Base-by-base conservation (phyloP, 2,888 invertebrate species). In the Polydesmus complanatus region DNA sequence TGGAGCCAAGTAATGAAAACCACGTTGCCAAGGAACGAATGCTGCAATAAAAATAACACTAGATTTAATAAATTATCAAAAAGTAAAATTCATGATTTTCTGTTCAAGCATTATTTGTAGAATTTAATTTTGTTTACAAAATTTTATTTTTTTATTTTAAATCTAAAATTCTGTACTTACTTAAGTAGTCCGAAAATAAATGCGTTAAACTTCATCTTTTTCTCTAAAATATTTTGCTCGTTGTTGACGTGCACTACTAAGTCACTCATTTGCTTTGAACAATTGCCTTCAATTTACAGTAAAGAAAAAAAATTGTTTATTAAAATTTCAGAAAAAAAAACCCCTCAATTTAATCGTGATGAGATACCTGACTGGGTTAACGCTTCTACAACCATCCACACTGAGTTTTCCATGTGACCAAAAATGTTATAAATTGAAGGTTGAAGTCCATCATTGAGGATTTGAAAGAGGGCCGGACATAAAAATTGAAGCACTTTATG, bases 301-400 rank as follows among this genome's bases (percentile, higher is more conserved):
- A 58, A 51, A 21, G 18, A 21, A 57, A 23, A 19, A 27, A 56
- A 49, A n/a, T n/a, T n/a, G n/a, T n/a, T n/a, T n/a, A n/a, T n/a
- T n/a, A n/a, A n/a, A n/a, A n/a, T n/a, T n/a, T n/a, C n/a, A n/a
- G n/a, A n/a, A n/a, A n/a, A 26, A 55, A 55, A 14, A 21, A 25
- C 27, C 19, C n/a, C n/a, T n/a, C n/a, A n/a, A n/a, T n/a, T n/a
- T n/a, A n/a, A n/a, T n/a, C n/a, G n/a, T n/a, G n/a, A n/a, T n/a
- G n/a, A n/a, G n/a, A n/a, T n/a, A 78, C 84, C 91, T 78, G 87
- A 85, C 73, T 90, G 86, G 18, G 89, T 85, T 8, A 89, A 87
- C 47, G 88, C 86, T 75, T 91, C 90, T 3, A 90, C 85, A 66
- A 92, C 86, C 76, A 87, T 86, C 91, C 91, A 92, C 57, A 89